Evolutionary conservation across 2,888 invertebrate species (phyloP).

Genomic region (Thera britannica): DNA sequence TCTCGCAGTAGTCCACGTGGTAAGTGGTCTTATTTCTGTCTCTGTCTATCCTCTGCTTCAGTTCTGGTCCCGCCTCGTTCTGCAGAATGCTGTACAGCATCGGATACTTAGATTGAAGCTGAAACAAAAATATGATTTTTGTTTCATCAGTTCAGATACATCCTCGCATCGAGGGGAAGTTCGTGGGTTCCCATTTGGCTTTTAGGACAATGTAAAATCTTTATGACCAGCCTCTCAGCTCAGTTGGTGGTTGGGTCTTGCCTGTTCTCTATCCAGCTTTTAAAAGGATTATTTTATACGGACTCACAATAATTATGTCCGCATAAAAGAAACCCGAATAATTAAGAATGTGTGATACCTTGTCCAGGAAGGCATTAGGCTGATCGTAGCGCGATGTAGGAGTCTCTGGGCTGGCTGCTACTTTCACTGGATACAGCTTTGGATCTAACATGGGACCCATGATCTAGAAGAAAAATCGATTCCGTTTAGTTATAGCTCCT

Average conservation of each 20-base stretch:
- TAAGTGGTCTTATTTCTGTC: slow-evolving; percentile 87
- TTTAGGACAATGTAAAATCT: too few relatives aligned
- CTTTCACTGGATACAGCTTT: slow-evolving; percentile 84
- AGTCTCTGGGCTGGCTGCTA: slow-evolving; percentile 83
- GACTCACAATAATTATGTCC: background rate
- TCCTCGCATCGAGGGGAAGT: too few relatives aligned
- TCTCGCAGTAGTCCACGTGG: slow-evolving; percentile 85
- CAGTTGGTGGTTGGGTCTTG: too few relatives aligned
- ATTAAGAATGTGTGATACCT: slow-evolving; percentile 63
- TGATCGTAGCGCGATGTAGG: slow-evolving; percentile 83
- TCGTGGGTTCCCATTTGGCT: too few relatives aligned
- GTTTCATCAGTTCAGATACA: background rate
- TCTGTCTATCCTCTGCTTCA: slow-evolving; percentile 85
- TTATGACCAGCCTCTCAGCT: too few relatives aligned
- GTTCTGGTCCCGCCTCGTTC: slow-evolving; percentile 83
- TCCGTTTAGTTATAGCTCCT: too few relatives aligned
- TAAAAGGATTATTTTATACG: too few relatives aligned
- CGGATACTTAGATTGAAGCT: slow-evolving; percentile 87
- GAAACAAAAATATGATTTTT: slow-evolving; percentile 4
- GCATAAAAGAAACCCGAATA: background rate
- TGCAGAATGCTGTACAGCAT: slow-evolving; percentile 86
- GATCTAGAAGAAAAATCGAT: slow-evolving; percentile 58
- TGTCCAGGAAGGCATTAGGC: slow-evolving; percentile 85
- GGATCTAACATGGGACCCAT: slow-evolving; percentile 87
- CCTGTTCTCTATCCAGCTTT: too few relatives aligned